phyloP scores from a whole-genome alignment of 2,888 invertebrate genomes.

The Halictus quadricinctus region DNA sequence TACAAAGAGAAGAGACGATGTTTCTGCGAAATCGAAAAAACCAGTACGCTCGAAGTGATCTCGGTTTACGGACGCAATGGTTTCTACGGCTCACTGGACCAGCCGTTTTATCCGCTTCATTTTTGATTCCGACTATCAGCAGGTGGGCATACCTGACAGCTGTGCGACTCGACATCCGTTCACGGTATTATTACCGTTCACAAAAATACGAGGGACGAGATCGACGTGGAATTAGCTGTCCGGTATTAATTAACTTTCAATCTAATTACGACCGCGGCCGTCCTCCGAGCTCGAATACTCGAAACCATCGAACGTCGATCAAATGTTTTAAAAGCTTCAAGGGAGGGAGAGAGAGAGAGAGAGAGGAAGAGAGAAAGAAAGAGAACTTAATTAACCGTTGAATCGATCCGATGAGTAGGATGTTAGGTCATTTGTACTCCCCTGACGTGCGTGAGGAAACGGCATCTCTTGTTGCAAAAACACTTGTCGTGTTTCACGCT shows the following conservation, averaged over 20 bases:
- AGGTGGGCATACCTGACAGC: conserved; percentile 71
- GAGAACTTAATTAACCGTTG: conserved; percentile 19
- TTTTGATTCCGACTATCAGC: conserved; percentile 67
- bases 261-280: conserved; percentile 61
- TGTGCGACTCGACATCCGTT: conserved; percentile 65
- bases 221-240: conserved; percentile 71
- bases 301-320: conserved; percentile 45
- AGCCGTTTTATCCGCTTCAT: conserved; percentile 63
- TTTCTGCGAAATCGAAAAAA: background rate
- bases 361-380: background rate
- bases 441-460: background rate
- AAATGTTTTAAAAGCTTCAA: background rate
- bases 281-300: conserved; percentile 24
- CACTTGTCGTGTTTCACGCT: background rate
- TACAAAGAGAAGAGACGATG: background rate
- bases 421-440: background rate
- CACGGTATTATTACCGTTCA: conserved; percentile 73
- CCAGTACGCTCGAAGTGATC: conserved; percentile 24
- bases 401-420: background rate
- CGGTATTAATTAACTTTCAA: conserved; percentile 71
- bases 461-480: background rate
- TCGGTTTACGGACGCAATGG: conserved; percentile 31
- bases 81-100: conserved; percentile 45
- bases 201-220: conserved; percentile 63
- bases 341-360: background rate